phyloP scores from a whole-genome alignment of 2,888 invertebrate species.

The Perizoma affinitatum region DNA sequence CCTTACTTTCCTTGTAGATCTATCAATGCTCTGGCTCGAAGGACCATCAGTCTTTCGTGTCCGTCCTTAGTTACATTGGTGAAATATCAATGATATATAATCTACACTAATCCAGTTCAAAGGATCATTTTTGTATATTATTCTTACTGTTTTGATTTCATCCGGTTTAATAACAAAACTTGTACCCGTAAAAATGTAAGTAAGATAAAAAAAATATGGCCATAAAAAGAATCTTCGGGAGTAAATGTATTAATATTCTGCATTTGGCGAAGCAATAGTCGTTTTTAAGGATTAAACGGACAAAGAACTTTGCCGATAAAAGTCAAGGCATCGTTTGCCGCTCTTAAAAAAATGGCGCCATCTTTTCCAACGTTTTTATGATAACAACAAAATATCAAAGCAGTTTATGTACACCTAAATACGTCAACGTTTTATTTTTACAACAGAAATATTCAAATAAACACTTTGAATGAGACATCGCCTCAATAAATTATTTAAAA shows the following conservation, averaged over 20 bases:
- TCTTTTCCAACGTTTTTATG: constrained; percentile 7
- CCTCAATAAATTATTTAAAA: too few species aligned
- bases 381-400: constrained; percentile 11
- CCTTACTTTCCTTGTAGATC: too few species aligned
- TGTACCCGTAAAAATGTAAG: too few species aligned
- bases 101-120: too few species aligned
- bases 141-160: too few species aligned
- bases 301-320: constrained; percentile 16
- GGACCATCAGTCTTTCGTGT: too few species aligned
- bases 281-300: constrained; percentile 12
- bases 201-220: too few species aligned
- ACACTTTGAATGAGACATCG: not conserved
- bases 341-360: constrained; percentile 15
- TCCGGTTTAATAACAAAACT: too few species aligned
- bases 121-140: too few species aligned
- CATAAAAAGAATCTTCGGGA: constrained; percentile 7
- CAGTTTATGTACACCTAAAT: constrained; percentile 10
- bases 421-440: constrained; percentile 1
- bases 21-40: too few species aligned
- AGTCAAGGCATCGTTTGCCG: constrained; percentile 8
- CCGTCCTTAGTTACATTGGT: too few species aligned
- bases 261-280: constrained; percentile 11
- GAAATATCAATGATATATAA: too few species aligned
- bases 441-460: not conserved
- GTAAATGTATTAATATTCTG: constrained; percentile 13